A percentile compares a stretch with the other conserved stretches of the same genome.
Conservation (phyloP, 2,797 vertebrate genomes). For the Eupleurogrammus muticus region DNA sequence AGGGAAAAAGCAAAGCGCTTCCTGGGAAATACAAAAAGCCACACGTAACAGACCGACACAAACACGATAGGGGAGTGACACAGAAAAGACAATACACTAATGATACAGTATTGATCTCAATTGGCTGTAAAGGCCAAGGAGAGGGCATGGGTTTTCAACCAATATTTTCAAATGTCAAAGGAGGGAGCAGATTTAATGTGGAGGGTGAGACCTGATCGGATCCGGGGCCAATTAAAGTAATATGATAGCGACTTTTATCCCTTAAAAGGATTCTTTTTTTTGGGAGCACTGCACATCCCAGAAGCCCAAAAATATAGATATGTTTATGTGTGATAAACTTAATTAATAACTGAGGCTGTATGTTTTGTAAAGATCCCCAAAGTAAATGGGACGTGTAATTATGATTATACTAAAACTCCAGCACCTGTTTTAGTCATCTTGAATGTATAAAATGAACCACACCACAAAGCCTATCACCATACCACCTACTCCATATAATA, state of each 20-base stretch:
- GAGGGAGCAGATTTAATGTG: conserved; percentile 27
- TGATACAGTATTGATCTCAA: conserved; percentile 58
- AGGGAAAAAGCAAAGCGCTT: conserved; percentile 4
- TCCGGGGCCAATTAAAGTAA: background rate
- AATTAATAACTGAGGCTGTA: background rate
- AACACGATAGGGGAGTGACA: conserved; percentile 26
- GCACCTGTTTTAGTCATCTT: background rate
- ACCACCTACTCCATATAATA: background rate
- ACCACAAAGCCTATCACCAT: background rate
- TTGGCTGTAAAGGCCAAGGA: conserved; percentile 61
- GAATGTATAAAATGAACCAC: background rate
- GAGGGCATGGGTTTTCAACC: conserved; percentile 44
- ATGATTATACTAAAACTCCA: background rate
- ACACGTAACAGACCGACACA: conserved; percentile 3
- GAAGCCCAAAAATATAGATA: background rate
- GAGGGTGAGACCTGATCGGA: conserved; percentile 20
- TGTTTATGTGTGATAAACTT: too few relatives aligned
- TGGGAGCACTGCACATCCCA: background rate
- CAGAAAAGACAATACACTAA: conserved; percentile 35
- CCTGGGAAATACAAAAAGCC: conserved; percentile 2
- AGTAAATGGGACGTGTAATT: background rate
- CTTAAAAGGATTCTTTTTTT: background rate
- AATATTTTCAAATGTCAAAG: conserved; percentile 55
- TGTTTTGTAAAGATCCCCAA: conserved; percentile 1
- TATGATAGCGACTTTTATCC: background rate